Base-by-base conservation (phyloP, 1,140 invertebrate genomes). In the Diorhabda elongata region DNA sequence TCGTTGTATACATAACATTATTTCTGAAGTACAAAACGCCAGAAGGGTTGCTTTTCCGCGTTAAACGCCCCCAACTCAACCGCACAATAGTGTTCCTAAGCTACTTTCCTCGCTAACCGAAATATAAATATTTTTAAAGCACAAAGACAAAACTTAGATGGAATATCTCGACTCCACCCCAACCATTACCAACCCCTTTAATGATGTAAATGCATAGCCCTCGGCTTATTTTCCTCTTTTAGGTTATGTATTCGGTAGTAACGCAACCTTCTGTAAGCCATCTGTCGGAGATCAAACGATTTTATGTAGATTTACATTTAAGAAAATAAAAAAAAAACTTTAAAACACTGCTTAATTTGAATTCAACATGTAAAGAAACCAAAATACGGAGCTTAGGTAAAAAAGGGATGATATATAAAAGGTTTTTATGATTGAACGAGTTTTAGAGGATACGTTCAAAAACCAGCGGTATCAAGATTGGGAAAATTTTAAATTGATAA, bases 121-220 rank as follows among this genome's bases (percentile, higher is more conserved):
- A 76, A 74, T 72, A 77, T 76, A 77, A 77, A 77, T 75, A 76
- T 77, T 77, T 77, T 76, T 76, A 68, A 72, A 74, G 72, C 69
- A 76, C 76, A 77, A 77, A 77, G 76, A 77, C 76, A 77, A 77
- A 77, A 77, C 76, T 77, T 76, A 74, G 75, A 76, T 77, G 73
- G 72, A 74, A 76, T 76, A 75, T 74, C 71, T 73, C 71, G 68
- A 69, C 74, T 73, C 76, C 72, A 68, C 75, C 74, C 71, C 70
- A 66, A 63, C 73, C 71, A 71, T 66, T 73, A 69, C 44, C 58
- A 69, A 76, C 75, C 76, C 76, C 75, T 76, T 76, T 73, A 73
- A 70, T 72, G 71, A 77, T 77, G 76, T 75, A 77, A 77, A 77
- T 77, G 74, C 69, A 72, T 70, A 64, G 64, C 69, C 74, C 71